Evolutionary conservation across 2,797 vertebrate species (phyloP).

Genomic region (Smutsia temminckii): DNA sequence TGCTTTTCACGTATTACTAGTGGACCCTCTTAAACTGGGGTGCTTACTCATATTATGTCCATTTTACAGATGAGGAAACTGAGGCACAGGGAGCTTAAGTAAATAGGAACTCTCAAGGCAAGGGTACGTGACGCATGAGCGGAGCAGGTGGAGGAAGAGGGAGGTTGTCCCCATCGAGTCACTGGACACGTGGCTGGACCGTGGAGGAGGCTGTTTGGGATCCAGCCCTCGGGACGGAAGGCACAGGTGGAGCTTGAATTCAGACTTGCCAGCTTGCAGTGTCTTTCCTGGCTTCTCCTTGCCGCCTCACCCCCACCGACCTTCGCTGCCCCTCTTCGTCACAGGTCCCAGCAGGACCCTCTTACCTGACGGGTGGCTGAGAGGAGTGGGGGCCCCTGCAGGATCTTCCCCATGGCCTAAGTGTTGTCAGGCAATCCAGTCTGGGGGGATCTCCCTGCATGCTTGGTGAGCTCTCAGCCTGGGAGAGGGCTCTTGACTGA

Average conservation of each 20-base stretch:
- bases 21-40: not conserved
- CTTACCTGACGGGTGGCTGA: not conserved
- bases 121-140: not conserved
- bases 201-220: not conserved
- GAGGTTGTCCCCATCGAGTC: not conserved
- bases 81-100: not conserved
- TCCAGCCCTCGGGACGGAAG: no score
- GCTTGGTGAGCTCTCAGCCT: no score
- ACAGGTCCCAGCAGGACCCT: not conserved
- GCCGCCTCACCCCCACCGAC: fast-evolving
- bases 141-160: not conserved
- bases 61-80: not conserved
- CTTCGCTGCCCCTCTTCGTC: no score
- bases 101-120: not conserved
- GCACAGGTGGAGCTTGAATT: not conserved
- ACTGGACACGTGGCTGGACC: not conserved
- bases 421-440: no score
- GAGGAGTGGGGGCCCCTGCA: not conserved
- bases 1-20: not conserved
- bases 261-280: not conserved
- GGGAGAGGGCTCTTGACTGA: no score
- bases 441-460: no score
- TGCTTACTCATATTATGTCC: no score
- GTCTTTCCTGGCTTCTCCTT: not conserved
- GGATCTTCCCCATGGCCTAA: not conserved